These are phyloP conservation scores for Thaleichthys pacificus DNA, from an alignment of 2,797 vertebrate genomes.

Conservation along the genomic window DNA sequence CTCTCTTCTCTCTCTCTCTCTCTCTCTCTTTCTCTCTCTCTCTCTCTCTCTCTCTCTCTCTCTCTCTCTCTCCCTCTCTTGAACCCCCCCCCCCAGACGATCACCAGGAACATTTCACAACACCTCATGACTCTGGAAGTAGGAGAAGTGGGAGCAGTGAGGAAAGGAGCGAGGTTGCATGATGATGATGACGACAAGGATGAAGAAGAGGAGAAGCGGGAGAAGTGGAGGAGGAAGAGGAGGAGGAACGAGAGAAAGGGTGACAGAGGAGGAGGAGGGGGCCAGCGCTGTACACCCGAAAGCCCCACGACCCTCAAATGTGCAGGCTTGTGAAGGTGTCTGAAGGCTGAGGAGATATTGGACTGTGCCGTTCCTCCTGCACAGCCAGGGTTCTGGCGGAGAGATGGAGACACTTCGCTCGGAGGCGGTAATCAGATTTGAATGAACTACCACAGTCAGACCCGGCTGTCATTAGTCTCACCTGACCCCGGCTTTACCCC, in stretches of 20 bases:
- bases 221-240: too few species aligned
- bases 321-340: too few species aligned
- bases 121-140: neutral
- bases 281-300: too few species aligned
- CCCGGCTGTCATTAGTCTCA: constrained; percentile 35
- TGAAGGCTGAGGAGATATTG: too few species aligned
- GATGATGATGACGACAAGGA: too few species aligned
- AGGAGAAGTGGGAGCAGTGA: too few species aligned
- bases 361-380: too few species aligned
- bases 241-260: neutral
- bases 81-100: neutral
- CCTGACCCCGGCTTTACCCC: constrained; percentile 55
- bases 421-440: constrained; percentile 36
- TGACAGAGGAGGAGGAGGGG: too few species aligned
- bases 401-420: constrained; percentile 18
- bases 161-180: neutral
- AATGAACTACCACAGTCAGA: constrained; percentile 34
- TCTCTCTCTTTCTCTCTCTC: neutral
- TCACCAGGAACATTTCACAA: neutral
- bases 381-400: too few species aligned
- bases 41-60: neutral
- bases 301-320: too few species aligned
- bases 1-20: neutral
- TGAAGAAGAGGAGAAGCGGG: neutral
- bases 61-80: neutral